These are phyloP conservation scores for Bufo gargarizans DNA, from an alignment of 2,113 vertebrate species.

Conservation along the genomic window DNA sequence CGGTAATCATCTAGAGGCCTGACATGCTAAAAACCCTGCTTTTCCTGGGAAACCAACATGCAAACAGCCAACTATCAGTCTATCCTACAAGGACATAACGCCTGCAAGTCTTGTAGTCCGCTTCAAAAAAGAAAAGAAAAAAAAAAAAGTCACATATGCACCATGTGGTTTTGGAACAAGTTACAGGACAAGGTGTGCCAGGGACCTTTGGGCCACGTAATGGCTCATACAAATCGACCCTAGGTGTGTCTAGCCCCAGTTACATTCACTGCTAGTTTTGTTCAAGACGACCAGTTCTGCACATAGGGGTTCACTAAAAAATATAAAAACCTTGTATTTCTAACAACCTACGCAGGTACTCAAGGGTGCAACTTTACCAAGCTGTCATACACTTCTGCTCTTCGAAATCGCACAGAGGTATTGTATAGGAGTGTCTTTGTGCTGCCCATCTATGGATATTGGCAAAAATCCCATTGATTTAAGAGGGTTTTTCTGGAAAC, in stretches of 20 bases:
- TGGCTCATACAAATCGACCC: background rate
- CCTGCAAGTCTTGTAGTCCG: background rate
- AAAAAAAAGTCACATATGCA: background rate
- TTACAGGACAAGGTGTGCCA: background rate
- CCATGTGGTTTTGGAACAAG: background rate
- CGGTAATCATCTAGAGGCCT: background rate
- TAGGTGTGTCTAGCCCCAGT: background rate
- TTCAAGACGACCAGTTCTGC: background rate
- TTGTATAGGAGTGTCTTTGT: background rate
- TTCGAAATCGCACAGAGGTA: background rate
- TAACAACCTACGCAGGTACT: background rate
- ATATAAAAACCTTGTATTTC: background rate
- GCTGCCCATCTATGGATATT: background rate
- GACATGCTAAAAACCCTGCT: constrained; percentile 37
- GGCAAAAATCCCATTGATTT: too few species aligned
- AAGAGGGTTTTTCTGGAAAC: too few species aligned
- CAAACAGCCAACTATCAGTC: background rate
- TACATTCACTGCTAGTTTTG: constrained; percentile 12
- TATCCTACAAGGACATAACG: background rate
- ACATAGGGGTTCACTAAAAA: background rate
- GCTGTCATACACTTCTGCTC: background rate
- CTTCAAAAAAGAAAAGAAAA: background rate
- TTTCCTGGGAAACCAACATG: constrained; percentile 8
- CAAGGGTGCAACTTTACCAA: background rate
- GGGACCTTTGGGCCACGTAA: background rate